A percentile compares a stretch with the other conserved stretches of the same genome.
Evolutionary conservation across 2,797 vertebrate genomes (phyloP).

Genomic region (Eospalax fontanierii): DNA sequence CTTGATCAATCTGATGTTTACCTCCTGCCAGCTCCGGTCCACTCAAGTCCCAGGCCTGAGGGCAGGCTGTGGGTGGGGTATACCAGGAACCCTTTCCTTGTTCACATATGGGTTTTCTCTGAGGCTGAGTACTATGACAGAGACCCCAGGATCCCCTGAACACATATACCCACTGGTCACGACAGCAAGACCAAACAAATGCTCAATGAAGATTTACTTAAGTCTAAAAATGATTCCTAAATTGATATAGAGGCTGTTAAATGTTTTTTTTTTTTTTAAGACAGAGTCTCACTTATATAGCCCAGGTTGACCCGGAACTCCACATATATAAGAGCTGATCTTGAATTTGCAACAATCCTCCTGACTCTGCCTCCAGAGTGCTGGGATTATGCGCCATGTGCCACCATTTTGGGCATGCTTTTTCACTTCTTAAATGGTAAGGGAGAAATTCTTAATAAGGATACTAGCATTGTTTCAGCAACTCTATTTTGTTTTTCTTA

Average conservation of each 20-base stretch:
- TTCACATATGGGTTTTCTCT: background rate
- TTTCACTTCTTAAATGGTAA: background rate
- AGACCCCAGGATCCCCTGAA: background rate
- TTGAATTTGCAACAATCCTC: background rate
- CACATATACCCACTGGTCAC: background rate
- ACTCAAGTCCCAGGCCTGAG: background rate
- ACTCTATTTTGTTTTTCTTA: background rate
- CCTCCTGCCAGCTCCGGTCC: background rate
- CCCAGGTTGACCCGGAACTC: background rate
- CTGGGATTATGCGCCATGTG: too few relatives aligned
- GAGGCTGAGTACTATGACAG: background rate
- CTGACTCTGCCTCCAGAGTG: background rate
- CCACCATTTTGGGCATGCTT: background rate
- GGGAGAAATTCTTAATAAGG: background rate
- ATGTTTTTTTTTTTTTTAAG: background rate
- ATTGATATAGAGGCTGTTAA: background rate
- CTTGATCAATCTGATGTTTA: background rate
- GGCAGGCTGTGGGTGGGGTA: background rate
- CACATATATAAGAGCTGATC: background rate
- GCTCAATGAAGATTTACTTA: background rate
- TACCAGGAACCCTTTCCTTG: background rate
- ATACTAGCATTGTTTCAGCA: background rate
- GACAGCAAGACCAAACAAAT: too few relatives aligned
- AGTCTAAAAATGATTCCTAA: background rate
- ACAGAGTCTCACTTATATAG: background rate